These are phyloP conservation scores for Brachionichthys hirsutus DNA, from an alignment of 2,113 vertebrate genomes.

Conservation along the genomic window DNA sequence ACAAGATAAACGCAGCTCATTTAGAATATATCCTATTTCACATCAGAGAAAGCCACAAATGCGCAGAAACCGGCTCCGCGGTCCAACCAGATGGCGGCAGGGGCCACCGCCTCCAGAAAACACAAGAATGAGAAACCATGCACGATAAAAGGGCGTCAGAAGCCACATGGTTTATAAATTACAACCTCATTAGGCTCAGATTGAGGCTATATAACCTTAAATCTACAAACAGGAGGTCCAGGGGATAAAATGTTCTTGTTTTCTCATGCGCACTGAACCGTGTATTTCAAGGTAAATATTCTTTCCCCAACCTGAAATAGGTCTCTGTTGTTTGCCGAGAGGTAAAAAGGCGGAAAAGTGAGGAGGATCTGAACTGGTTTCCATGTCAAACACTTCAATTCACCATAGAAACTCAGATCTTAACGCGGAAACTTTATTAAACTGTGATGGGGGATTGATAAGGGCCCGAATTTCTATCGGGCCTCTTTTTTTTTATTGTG, in stretches of 20 bases:
- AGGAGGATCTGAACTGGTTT: slow-evolving; percentile 82
- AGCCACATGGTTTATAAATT: slow-evolving; percentile 48
- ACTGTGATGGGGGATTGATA: slow-evolving; percentile 89
- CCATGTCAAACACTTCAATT: slow-evolving; percentile 87
- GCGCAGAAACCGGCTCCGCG: no score
- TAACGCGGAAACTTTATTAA: slow-evolving; percentile 89
- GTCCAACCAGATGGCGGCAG: no score
- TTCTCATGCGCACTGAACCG: slow-evolving; percentile 69
- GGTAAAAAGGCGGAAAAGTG: slow-evolving; percentile 90
- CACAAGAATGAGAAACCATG: slow-evolving; percentile 6
- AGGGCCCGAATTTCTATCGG: slow-evolving; percentile 78
- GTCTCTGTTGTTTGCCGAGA: slow-evolving; percentile 86
- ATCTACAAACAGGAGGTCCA: slow-evolving; percentile 48
- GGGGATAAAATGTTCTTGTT: slow-evolving; percentile 73
- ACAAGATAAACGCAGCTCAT: no score
- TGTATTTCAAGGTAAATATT: slow-evolving; percentile 77
- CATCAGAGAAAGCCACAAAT: background rate
- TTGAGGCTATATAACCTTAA: slow-evolving; percentile 63
- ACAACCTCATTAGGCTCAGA: slow-evolving; percentile 59
- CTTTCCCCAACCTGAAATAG: slow-evolving; percentile 67
- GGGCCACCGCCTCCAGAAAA: slow-evolving; percentile 6
- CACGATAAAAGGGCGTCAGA: slow-evolving; percentile 6
- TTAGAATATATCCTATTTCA: no score
- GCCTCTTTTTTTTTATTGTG: slow-evolving; percentile 82
- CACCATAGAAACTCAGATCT: slow-evolving; percentile 90